phyloP scores from a whole-genome alignment of 2,888 invertebrate genomes.

The Timema podura region DNA sequence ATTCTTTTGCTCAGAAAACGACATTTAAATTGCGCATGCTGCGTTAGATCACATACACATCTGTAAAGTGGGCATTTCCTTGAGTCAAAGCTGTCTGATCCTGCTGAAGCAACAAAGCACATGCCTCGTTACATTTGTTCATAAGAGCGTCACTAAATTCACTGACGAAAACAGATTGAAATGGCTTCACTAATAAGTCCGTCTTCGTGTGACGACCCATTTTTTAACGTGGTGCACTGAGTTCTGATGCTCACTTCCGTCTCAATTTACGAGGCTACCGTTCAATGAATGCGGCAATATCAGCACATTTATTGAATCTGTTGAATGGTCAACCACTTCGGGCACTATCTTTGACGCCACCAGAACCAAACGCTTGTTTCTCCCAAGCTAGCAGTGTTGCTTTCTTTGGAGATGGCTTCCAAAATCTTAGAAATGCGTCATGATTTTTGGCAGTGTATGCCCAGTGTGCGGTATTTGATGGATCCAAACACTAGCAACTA shows the following conservation, averaged over 20 bases:
- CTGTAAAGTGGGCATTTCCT: not conserved
- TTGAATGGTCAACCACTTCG: no score
- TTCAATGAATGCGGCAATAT: not conserved
- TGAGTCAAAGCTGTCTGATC: not conserved
- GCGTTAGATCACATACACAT: not conserved
- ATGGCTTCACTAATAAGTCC: not conserved
- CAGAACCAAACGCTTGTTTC: constrained; percentile 6
- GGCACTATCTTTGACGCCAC: constrained; percentile 16
- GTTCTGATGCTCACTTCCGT: not conserved
- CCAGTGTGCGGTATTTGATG: not conserved
- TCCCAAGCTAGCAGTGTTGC: constrained; percentile 11
- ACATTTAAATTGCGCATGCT: no score
- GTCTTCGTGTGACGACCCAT: not conserved
- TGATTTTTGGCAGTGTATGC: constrained; percentile 5
- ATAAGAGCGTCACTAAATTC: not conserved
- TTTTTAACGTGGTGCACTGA: not conserved
- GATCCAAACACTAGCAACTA: no score
- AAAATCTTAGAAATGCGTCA: not conserved
- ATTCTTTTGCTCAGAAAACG: not conserved
- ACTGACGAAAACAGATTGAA: not conserved
- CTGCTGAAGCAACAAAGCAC: not conserved
- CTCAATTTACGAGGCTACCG: not conserved
- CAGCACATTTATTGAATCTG: not conserved
- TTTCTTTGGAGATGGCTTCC: constrained; percentile 17
- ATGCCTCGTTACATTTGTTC: not conserved